Base-by-base conservation (phyloP, 2,888 invertebrate species). In the Meandrusa payeni region DNA sequence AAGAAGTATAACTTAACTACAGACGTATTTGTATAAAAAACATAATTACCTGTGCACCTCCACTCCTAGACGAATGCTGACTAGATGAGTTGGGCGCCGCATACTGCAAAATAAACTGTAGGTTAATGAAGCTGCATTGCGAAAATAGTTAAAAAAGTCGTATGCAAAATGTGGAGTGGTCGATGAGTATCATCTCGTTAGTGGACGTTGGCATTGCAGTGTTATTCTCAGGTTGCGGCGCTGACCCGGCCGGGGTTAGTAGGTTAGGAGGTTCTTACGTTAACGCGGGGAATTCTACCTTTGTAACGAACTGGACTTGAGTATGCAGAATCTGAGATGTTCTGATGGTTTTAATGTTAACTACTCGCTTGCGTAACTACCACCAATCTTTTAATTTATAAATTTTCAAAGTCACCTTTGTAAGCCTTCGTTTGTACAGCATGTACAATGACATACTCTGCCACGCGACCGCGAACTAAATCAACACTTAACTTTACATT, bases 41-140 rank as follows among this genome's bases (percentile, higher is more conserved):
- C n/a, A 33, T 33, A 34, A 15, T 27, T 62, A 83, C 86, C 78
- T 83, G 86, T 15, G 77, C 51, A 46, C 75, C 72, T 11, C 73
- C 78, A 57, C 75, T 69, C 55, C 85, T 72, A 31, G 85, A 76
- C 19, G 76, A 65, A 60, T 83, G 85, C 50, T 85, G 86, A 61
- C 64, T 75, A 48, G 80, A 57, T 27, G 81, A 61, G 61, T 74
- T 83, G 3, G 69, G 51, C 28, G 63, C 62, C 22, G 79, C 69
- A 56, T 82, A 86, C 86, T 86, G 71, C 41, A 71, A 76, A 52
- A 27, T 51, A 47, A 54, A 43, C n/a, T n/a, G 9, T 38, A 24
- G 44, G 28, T 32, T 26, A 29, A 29, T 34, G 44, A 33, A 39
- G 7, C 39, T 27, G 44, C 44, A 44, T 19, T 45, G 32, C 38